These are phyloP conservation scores for Anisognathus igniventris DNA, from an alignment of 2,797 vertebrate species.

Conservation along the genomic window DNA sequence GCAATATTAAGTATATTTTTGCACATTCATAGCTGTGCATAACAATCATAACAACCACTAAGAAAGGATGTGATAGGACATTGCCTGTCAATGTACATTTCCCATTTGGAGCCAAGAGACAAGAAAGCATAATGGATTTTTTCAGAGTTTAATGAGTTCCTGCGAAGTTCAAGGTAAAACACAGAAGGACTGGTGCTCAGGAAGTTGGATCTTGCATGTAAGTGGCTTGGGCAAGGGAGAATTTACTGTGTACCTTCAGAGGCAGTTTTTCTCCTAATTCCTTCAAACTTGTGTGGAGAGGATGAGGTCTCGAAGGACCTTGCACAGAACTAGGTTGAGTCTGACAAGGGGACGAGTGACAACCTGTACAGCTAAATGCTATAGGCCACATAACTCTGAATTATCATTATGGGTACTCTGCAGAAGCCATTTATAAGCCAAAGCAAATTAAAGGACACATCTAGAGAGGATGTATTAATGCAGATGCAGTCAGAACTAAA, in stretches of 20 bases:
- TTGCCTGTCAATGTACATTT: neutral
- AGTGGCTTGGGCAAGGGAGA: neutral
- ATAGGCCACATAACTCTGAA: neutral
- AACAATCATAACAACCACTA: neutral
- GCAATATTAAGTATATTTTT: constrained; percentile 5
- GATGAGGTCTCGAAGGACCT: neutral
- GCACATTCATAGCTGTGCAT: neutral
- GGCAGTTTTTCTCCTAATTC: neutral
- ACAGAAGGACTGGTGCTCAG: neutral
- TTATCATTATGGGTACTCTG: neutral
- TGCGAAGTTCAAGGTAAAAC: neutral
- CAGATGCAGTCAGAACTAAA: neutral
- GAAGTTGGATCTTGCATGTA: neutral
- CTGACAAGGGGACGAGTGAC: neutral
- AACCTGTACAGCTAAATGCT: neutral
- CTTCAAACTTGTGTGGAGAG: neutral
- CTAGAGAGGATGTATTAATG: neutral
- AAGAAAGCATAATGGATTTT: neutral
- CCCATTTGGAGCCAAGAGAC: neutral
- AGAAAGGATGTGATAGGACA: neutral
- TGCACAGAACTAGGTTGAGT: neutral
- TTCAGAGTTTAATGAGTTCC: constrained; percentile 2
- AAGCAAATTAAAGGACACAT: neutral
- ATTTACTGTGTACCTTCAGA: neutral
- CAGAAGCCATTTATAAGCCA: neutral